Percentiles rank a stretch among this genome's conserved stretches.
These are phyloP conservation scores for Emydura subglobosa DNA, from an alignment of 2,113 vertebrate genomes.

Conservation along the genomic window DNA sequence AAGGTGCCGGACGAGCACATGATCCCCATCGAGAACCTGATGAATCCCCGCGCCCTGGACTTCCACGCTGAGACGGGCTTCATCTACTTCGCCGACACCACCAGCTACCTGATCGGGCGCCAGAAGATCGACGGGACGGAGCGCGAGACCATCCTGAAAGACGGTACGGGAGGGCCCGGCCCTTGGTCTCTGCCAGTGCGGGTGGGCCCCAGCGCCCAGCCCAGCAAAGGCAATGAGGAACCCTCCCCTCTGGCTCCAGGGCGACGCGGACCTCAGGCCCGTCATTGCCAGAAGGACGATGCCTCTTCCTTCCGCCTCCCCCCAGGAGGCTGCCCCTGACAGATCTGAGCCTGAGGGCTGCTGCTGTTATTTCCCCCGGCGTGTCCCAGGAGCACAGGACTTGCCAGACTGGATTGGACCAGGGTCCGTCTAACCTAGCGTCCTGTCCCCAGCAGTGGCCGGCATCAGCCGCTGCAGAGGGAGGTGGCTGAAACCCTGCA, in stretches of 20 bases:
- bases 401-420: not conserved
- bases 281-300: not conserved
- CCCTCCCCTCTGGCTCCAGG: not conserved
- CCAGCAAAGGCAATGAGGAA: not conserved
- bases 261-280: not conserved
- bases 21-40: slow-evolving; percentile 98
- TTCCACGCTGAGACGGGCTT: slow-evolving; percentile 93
- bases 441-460: not conserved
- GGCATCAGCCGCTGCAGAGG: not conserved
- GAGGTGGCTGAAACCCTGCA: not conserved
- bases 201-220: fast-evolving
- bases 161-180: slow-evolving; percentile 77
- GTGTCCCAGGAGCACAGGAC: too few species aligned
- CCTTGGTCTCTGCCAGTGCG: fast-evolving
- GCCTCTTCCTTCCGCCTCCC: not conserved
- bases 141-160: slow-evolving; percentile 93
- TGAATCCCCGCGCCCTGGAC: slow-evolving; percentile 96
- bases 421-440: too few species aligned
- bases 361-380: not conserved
- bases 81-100: slow-evolving; percentile 97
- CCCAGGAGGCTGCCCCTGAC: too few species aligned
- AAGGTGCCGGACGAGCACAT: slow-evolving; percentile 96
- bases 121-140: slow-evolving; percentile 96
- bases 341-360: not conserved
- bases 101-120: slow-evolving; percentile 94